These are phyloP conservation scores for Oreortyx pictus DNA, from an alignment of 2,797 vertebrate genomes.

Conservation along the genomic window DNA sequence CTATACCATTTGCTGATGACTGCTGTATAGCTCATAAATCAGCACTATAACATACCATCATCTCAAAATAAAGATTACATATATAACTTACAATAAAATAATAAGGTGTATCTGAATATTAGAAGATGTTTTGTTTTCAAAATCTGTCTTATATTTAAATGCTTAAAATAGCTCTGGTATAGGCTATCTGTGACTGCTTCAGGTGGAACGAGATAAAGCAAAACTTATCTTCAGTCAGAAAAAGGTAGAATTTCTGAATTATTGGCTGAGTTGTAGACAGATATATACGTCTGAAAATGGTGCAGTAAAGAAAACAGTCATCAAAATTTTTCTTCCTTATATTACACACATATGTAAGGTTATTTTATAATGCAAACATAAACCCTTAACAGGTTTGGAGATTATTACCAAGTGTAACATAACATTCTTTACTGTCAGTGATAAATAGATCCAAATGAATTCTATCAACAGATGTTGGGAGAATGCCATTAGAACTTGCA, in stretches of 20 bases:
- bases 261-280: neutral
- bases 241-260: neutral
- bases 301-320: neutral
- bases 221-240: neutral
- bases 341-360: neutral
- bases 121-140: neutral
- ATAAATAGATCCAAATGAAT: neutral
- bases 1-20: neutral
- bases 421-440: rapidly evolving
- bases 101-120: neutral
- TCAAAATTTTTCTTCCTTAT: neutral
- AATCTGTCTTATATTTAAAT: neutral
- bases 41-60: neutral
- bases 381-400: neutral
- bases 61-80: neutral
- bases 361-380: neutral
- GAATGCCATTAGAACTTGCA: neutral
- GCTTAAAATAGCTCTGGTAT: neutral
- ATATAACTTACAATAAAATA: neutral
- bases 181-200: neutral
- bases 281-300: neutral
- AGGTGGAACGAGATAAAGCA: neutral
- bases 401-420: neutral
- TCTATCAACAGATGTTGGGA: neutral
- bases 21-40: neutral